Evolutionary conservation across 2,888 invertebrate species (phyloP).

Genomic region (Eueremaeus valkanovi): DNA sequence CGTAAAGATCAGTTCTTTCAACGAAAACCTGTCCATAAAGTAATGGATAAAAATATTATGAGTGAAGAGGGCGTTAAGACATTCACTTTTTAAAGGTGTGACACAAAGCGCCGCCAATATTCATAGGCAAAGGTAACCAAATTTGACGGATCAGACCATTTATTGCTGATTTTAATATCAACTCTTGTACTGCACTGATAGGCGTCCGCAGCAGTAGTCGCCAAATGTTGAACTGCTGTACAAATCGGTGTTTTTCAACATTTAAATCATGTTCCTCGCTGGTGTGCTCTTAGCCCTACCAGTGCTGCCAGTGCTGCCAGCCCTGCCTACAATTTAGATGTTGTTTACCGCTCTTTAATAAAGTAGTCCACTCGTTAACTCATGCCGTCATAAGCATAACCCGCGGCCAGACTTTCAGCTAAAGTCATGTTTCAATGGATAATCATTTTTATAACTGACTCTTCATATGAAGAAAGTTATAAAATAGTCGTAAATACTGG

Average conservation of each 20-base stretch:
- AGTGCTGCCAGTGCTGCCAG: neutral
- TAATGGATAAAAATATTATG: neutral
- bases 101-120: conserved; percentile 24
- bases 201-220: neutral
- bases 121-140: neutral
- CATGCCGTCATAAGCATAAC: conserved; percentile 7
- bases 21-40: neutral
- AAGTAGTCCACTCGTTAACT: conserved; percentile 20
- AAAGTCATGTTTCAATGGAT: conserved; percentile 5
- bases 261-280: neutral
- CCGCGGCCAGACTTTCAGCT: neutral
- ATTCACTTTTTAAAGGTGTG: conserved; percentile 7
- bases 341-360: conserved; percentile 18
- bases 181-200: too few relatives aligned
- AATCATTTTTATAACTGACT: neutral
- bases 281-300: neutral
- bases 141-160: conserved; percentile 22
- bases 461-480: neutral
- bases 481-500: neutral
- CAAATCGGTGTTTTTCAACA: conserved; percentile 14
- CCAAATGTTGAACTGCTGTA: neutral
- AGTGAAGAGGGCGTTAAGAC: neutral
- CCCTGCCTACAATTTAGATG: neutral
- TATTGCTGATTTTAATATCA: conserved; percentile 1
- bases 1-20: neutral